Percentiles rank a stretch among this genome's conserved stretches.
Conservation (phyloP, 2,888 invertebrate genomes). For the Allacma fusca region DNA sequence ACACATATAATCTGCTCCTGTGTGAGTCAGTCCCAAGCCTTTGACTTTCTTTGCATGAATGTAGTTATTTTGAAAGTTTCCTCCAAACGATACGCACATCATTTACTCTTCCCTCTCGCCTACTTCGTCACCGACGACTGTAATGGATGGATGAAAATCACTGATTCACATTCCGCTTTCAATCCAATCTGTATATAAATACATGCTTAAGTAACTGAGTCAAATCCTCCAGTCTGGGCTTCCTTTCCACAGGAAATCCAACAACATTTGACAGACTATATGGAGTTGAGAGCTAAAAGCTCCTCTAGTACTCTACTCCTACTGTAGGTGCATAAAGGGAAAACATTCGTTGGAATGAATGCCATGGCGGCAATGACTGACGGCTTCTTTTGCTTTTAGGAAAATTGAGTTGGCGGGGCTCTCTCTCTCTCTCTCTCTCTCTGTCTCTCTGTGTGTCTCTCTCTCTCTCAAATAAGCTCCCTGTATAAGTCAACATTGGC, state of each 20-base stretch:
- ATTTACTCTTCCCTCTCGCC: slow-evolving; percentile 1
- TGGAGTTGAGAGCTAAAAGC: too few species aligned
- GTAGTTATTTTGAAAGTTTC: slow-evolving; percentile 8
- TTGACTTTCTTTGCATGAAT: not conserved
- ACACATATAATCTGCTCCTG: not conserved
- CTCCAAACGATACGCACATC: not conserved
- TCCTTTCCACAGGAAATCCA: not conserved
- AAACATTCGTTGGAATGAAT: not conserved
- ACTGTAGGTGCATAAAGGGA: not conserved
- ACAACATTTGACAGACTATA: too few species aligned
- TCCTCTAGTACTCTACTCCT: not conserved
- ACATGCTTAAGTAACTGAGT: not conserved
- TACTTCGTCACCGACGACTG: slow-evolving; percentile 7
- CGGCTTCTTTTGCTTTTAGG: slow-evolving; percentile 38
- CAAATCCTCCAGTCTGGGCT: not conserved
- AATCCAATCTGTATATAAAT: slow-evolving; percentile 29
- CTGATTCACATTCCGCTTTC: slow-evolving; percentile 16
- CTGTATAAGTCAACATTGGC: slow-evolving; percentile 3
- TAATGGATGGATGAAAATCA: slow-evolving; percentile 26
- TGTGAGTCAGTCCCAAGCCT: not conserved
- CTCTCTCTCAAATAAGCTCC: not conserved
- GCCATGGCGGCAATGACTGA: slow-evolving; percentile 29
- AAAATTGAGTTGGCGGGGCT: slow-evolving; percentile 40
- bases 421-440: too few species aligned
- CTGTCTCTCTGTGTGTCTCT: too few species aligned